These are phyloP conservation scores for Oreochromis tanganicae DNA, from an alignment of 2,113 vertebrate species.

Conservation along the genomic window DNA sequence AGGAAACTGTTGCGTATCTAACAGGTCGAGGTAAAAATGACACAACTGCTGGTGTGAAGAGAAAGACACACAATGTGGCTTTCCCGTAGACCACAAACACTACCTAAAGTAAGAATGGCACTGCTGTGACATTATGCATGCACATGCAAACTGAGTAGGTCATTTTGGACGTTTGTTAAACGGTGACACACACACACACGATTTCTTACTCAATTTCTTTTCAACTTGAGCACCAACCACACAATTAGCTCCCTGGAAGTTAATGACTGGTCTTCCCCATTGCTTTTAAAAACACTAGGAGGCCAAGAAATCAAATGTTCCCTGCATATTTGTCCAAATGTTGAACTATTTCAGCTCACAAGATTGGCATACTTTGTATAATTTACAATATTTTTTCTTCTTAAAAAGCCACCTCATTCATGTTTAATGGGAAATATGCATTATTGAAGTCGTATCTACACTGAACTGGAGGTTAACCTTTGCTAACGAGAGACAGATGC, in stretches of 20 bases:
- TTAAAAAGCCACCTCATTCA: conserved; percentile 3
- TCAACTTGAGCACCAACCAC: conserved; percentile 4
- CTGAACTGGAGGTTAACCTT: conserved; percentile 44
- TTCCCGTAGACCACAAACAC: background rate
- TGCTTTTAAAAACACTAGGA: conserved; percentile 2
- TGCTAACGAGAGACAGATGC: conserved; percentile 9
- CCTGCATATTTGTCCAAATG: conserved; percentile 12
- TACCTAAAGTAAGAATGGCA: background rate
- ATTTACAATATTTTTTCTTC: conserved; percentile 39
- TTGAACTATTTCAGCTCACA: conserved; percentile 5
- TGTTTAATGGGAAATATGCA: conserved; percentile 35
- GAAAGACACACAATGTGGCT: background rate
- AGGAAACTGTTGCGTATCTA: conserved; percentile 31
- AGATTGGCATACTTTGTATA: conserved; percentile 12
- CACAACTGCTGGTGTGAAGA: conserved; percentile 10
- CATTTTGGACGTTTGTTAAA: background rate
- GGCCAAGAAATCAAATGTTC: background rate
- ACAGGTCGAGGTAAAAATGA: conserved; percentile 46
- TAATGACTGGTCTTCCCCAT: conserved; percentile 19
- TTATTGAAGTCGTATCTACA: conserved; percentile 33
- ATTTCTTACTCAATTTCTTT: background rate
- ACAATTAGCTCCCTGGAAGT: conserved; percentile 30
- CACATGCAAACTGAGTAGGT: background rate
- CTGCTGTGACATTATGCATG: background rate
- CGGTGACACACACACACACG: background rate